phyloP scores from a whole-genome alignment of 2,888 invertebrate species.

The Macrophya annulata region DNA sequence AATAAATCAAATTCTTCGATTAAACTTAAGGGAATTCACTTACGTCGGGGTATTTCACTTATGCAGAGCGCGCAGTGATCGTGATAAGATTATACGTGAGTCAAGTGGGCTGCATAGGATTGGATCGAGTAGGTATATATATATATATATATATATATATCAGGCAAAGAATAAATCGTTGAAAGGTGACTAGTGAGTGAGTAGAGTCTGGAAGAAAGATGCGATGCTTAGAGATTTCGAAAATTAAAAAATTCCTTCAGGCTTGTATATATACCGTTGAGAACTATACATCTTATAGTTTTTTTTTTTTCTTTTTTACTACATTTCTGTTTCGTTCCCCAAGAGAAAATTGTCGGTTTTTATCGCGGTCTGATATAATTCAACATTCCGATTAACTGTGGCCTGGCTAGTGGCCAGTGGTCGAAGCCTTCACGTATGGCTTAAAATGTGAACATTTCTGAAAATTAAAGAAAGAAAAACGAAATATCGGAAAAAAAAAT shows the following conservation, averaged over 20 bases:
- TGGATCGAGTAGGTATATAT: constrained; percentile 33
- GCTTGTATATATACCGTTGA: background rate
- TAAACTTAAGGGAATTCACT: constrained; percentile 17
- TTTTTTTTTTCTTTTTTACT: background rate
- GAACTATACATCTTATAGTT: background rate
- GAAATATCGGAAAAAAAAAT: background rate
- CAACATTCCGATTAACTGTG: constrained; percentile 43
- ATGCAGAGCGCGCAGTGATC: constrained; percentile 44
- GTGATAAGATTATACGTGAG: constrained; percentile 49
- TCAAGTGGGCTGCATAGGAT: constrained; percentile 32
- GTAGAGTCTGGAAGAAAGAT: constrained; percentile 32
- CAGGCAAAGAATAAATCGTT: constrained; percentile 17
- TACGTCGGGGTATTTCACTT: constrained; percentile 36
- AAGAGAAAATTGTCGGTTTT: constrained; percentile 41
- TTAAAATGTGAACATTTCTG: background rate
- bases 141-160: too few species aligned
- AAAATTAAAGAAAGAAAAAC: constrained; percentile 24
- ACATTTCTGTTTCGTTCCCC: constrained; percentile 17
- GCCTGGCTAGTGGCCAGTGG: constrained; percentile 33
- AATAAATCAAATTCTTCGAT: constrained; percentile 25
- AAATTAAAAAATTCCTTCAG: constrained; percentile 38
- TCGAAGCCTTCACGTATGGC: background rate
- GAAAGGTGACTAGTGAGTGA: constrained; percentile 35
- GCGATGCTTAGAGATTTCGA: constrained; percentile 32
- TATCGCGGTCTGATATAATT: constrained; percentile 19